Conservation (phyloP, 1,140 invertebrate species). For the Cotesia typhae region DNA sequence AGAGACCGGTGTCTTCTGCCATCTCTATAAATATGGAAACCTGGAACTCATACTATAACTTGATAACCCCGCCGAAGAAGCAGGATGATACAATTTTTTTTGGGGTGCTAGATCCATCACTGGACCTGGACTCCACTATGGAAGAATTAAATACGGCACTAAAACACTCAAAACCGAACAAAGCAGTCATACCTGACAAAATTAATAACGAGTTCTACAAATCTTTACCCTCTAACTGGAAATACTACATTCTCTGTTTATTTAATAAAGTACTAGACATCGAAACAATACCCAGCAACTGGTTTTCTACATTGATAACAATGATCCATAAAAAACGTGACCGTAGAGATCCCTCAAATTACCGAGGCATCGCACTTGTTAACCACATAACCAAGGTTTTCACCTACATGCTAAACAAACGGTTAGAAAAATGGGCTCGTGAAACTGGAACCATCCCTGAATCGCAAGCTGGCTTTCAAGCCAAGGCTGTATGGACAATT, state of each 20-base stretch:
- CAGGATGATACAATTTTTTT: neutral
- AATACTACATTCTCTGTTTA: neutral
- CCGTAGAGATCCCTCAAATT: constrained; percentile 38
- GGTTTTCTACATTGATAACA: constrained; percentile 2
- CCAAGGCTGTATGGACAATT: constrained; percentile 40
- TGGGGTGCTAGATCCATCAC: neutral
- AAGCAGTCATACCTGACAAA: constrained; percentile 34
- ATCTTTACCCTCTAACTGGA: constrained; percentile 13
- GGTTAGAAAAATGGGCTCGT: constrained; percentile 39
- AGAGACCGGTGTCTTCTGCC: no score
- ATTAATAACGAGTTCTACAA: constrained; percentile 38
- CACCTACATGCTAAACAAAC: constrained; percentile 33
- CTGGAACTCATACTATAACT: neutral
- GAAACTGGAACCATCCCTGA: constrained; percentile 38
- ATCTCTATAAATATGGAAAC: neutral
- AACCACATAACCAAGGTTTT: constrained; percentile 43
- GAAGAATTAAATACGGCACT: neutral
- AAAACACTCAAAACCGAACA: constrained; percentile 4
- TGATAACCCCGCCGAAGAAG: neutral
- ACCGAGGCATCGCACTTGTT: constrained; percentile 42
- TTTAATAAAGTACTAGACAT: constrained; percentile 29
- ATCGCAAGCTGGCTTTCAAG: constrained; percentile 42
- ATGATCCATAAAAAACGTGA: constrained; percentile 43
- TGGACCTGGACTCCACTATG: constrained; percentile 12
- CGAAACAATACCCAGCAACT: constrained; percentile 8